Percentiles rank a stretch among this genome's conserved stretches.
phyloP scores from a whole-genome alignment of 2,113 vertebrate genomes.

The Hystrix brachyura region DNA sequence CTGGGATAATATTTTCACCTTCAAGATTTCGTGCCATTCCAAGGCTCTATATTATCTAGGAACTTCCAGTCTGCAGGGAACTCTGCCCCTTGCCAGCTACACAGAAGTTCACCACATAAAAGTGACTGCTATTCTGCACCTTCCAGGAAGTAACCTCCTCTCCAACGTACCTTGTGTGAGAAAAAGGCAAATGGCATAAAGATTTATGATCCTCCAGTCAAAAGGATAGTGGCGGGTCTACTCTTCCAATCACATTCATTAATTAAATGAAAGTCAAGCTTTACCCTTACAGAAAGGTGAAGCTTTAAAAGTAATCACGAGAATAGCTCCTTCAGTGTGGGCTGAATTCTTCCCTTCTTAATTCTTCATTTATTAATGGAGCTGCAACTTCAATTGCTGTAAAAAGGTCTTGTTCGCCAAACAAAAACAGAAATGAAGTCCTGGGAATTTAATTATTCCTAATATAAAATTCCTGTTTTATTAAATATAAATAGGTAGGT shows the following conservation, averaged over 20 bases:
- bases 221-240: background rate
- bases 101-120: background rate
- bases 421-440: slow-evolving; percentile 50
- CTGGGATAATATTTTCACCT: background rate
- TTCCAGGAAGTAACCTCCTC: background rate
- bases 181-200: background rate
- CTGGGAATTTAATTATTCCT: slow-evolving; percentile 64
- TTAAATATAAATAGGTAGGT: slow-evolving; percentile 78
- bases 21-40: background rate
- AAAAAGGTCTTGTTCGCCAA: slow-evolving; percentile 44
- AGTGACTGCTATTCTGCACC: background rate
- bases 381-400: background rate
- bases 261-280: slow-evolving; percentile 41
- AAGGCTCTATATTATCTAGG: background rate
- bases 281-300: background rate
- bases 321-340: slow-evolving; percentile 2
- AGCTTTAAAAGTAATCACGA: slow-evolving; percentile 1
- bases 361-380: slow-evolving; percentile 50
- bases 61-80: background rate
- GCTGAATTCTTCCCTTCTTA: slow-evolving; percentile 18
- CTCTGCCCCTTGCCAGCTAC: background rate
- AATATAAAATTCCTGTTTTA: slow-evolving; percentile 72
- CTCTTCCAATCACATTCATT: slow-evolving; percentile 55
- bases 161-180: background rate
- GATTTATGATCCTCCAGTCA: slow-evolving; percentile 11